Percentiles rank a stretch among this genome's conserved stretches.
phyloP scores from a whole-genome alignment of 1,140 invertebrate species.

The Drosophila athabasca region DNA sequence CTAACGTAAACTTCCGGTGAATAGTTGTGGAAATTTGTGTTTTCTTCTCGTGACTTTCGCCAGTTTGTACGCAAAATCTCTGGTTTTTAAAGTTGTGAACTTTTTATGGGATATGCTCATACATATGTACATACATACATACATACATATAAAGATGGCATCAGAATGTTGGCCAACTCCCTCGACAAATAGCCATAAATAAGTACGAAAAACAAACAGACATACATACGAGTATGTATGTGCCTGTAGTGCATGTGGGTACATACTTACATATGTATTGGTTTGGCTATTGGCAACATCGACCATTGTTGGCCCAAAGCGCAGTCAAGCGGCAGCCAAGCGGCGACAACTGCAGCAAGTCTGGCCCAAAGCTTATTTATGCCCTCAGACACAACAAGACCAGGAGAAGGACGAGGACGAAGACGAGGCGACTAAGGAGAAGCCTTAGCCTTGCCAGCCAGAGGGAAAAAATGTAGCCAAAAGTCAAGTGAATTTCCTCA shows the following conservation, averaged over 20 bases:
- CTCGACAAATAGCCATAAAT: slow-evolving; percentile 77
- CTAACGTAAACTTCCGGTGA: slow-evolving; percentile 33
- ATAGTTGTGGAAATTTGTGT: slow-evolving; percentile 19
- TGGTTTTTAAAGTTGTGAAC: slow-evolving; percentile 49
- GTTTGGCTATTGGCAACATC: slow-evolving; percentile 55
- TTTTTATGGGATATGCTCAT: slow-evolving; percentile 23
- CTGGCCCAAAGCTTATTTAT: slow-evolving; percentile 67
- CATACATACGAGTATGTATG: neutral
- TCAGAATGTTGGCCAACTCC: slow-evolving; percentile 62
- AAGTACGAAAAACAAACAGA: slow-evolving; percentile 35
- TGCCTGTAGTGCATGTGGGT: slow-evolving; percentile 11
- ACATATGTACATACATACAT: slow-evolving; percentile 18
- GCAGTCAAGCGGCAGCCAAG: slow-evolving; percentile 48
- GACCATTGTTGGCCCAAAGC: slow-evolving; percentile 50
- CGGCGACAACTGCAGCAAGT: slow-evolving; percentile 72
- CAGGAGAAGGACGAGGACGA: slow-evolving; percentile 31
- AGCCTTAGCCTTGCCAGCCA: slow-evolving; percentile 16
- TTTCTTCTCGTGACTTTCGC: slow-evolving; percentile 5
- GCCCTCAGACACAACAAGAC: slow-evolving; percentile 36
- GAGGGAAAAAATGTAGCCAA: slow-evolving; percentile 67
- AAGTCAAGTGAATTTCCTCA: slow-evolving; percentile 79
- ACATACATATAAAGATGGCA: slow-evolving; percentile 45
- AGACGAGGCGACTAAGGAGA: slow-evolving; percentile 27
- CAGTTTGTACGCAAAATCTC: slow-evolving; percentile 14
- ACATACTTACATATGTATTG: slow-evolving; percentile 4